A percentile compares a stretch with the other conserved stretches of the same genome.
These are phyloP conservation scores for Hecatera dysodea DNA, from an alignment of 2,888 invertebrate genomes.

Conservation along the genomic window DNA sequence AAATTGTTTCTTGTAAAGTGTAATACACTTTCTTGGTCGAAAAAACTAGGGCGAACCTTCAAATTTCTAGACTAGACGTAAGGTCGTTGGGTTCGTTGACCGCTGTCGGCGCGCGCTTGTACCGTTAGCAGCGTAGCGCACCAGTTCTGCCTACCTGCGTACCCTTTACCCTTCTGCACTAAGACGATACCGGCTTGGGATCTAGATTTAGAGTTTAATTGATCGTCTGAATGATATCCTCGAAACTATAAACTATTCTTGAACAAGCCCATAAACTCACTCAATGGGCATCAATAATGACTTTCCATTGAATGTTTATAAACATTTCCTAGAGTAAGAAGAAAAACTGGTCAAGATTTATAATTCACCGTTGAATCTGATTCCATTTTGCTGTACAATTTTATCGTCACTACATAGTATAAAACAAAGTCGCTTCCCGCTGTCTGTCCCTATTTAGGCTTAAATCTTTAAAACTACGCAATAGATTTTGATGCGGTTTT, in stretches of 20 bases:
- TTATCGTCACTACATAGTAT: too few species aligned
- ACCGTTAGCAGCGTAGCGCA: slow-evolving; percentile 82
- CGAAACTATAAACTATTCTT: background rate
- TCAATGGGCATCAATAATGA: background rate
- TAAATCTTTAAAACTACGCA: too few species aligned
- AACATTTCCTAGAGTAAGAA: background rate
- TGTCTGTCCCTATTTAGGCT: too few species aligned
- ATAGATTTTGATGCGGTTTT: too few species aligned
- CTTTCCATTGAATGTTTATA: background rate
- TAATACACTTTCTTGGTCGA: slow-evolving; percentile 25
- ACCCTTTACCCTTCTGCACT: slow-evolving; percentile 72
- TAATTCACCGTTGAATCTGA: slow-evolving; percentile 3
- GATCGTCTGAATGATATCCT: background rate
- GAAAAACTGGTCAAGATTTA: slow-evolving; percentile 1
- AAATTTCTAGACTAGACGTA: slow-evolving; percentile 85
- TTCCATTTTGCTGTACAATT: slow-evolving; percentile 21
- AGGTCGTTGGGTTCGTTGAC: slow-evolving; percentile 86
- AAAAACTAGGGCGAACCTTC: slow-evolving; percentile 85
- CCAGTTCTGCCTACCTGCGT: slow-evolving; percentile 73
- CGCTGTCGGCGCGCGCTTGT: slow-evolving; percentile 81
- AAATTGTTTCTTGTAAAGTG: slow-evolving; percentile 14
- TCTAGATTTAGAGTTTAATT: slow-evolving; percentile 45
- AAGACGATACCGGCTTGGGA: slow-evolving; percentile 39
- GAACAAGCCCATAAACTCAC: background rate
- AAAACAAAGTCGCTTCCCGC: too few species aligned